These are phyloP conservation scores for Onychostoma macrolepis DNA, from an alignment of 2,113 vertebrate species.

Conservation along the genomic window DNA sequence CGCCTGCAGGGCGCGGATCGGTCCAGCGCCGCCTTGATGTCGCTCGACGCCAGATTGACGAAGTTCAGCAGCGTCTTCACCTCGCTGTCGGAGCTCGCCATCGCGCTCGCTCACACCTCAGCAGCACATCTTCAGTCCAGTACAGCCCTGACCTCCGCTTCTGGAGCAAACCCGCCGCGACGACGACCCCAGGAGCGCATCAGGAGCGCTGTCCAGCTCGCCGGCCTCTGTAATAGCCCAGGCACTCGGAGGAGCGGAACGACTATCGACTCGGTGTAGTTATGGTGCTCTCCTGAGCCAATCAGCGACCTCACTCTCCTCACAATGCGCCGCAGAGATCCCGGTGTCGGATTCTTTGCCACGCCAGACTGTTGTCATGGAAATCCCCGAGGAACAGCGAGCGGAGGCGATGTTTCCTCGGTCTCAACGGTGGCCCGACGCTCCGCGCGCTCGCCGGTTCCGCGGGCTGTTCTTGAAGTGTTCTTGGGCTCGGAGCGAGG, in stretches of 20 bases:
- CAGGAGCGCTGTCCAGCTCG: slow-evolving; percentile 38
- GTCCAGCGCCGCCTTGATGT: slow-evolving; percentile 97
- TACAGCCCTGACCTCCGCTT: not conserved
- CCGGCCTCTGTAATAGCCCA: slow-evolving; percentile 73
- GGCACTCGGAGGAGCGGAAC: slow-evolving; percentile 95
- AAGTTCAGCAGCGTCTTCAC: slow-evolving; percentile 98
- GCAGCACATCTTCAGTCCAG: not conserved
- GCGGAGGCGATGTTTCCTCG: slow-evolving; percentile 70
- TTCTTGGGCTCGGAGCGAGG: too few relatives aligned
- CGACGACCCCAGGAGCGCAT: not conserved
- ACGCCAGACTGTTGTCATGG: slow-evolving; percentile 97
- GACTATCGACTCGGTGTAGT: slow-evolving; percentile 93
- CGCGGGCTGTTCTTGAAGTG: too few relatives aligned
- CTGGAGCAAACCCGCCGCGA: not conserved
- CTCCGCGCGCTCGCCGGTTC: slow-evolving; percentile 3
- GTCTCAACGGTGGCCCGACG: slow-evolving; percentile 52
- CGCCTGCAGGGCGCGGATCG: slow-evolving; percentile 96
- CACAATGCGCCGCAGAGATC: slow-evolving; percentile 95
- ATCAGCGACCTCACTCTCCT: slow-evolving; percentile 97
- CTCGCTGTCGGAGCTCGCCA: slow-evolving; percentile 93
- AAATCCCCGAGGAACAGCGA: slow-evolving; percentile 80
- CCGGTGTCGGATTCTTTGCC: slow-evolving; percentile 97
- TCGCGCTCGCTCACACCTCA: slow-evolving; percentile 60
- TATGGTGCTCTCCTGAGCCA: slow-evolving; percentile 93
- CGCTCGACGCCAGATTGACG: slow-evolving; percentile 96